Evolutionary conservation across 2,797 vertebrate genomes (phyloP), one percentile per base, ranked within the genome.

Genomic region (Tenualosa ilisha): DNA sequence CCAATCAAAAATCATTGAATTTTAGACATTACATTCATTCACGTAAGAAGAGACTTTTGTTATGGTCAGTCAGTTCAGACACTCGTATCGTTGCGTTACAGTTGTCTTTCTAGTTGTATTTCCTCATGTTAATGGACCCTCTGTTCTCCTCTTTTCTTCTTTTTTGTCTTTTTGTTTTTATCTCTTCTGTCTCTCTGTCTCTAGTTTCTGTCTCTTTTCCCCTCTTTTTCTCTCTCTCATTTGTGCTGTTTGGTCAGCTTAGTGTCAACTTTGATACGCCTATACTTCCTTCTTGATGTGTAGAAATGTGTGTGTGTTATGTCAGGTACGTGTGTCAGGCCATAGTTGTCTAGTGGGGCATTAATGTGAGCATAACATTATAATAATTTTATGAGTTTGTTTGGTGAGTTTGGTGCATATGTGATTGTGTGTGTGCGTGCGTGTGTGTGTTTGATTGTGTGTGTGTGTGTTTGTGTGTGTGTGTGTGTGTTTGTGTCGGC

Each of bases 381-480:
- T n/a, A n/a, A n/a, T n/a, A 13, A 81, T 9, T 6, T 63, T 87
- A 54, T 53, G 40, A 40, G 24, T 68, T 40, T 86, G 37, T 81
- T 24, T 86, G 26, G 85, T 53, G 81, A n/a, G 24, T 85, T 24
- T 83, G 49, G 26, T 81, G 22, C 46, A 22, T 81, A 63, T 49
- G 81, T 84, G 51, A 79, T 56, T 46, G 51, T 83, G 51, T 43
- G 81, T 82, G 83, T 84, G 22, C 11, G 26, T n/a, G 56, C 37
- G n/a, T 81, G 68, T 54, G 46, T 81, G 51, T 72, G 81, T 31
- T 43, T 72, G 56, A 81, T 4, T 7, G 65, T 84, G 81, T 46
- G 26, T 61, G 37, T 72, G 59, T 86, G 49, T 79, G 31, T 85
- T 24, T 49, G 86, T 40, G 81, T 68, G 15, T 82, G 49, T 81